A percentile compares a stretch with the other conserved stretches of the same genome.
Conservation (phyloP, 1,140 invertebrate species). For the roundworm (Caenorhabditis elegans) region WBcel235 BX284606.5:5443001-5443500, state of each 20-base stretch:
- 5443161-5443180: neutral
- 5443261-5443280: neutral
- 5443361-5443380: no score
- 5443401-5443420: no score
- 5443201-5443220: no score
- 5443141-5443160: neutral
- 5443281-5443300: neutral
- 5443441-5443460: no score
- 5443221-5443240: no score
- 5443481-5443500: no score
- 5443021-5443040: conserved; percentile 26
- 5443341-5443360: neutral
- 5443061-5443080: neutral
- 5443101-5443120: neutral
- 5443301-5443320: neutral
- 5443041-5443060: neutral
- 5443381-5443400: no score
- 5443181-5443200: neutral
- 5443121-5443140: neutral
- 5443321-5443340: neutral
- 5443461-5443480: no score
- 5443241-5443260: no score
- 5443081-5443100: neutral
- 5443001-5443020: conserved; percentile 5
- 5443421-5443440: no score